Base-by-base conservation (phyloP, 2,113 vertebrate species). In the Poeciliopsis occidentalis region DNA sequence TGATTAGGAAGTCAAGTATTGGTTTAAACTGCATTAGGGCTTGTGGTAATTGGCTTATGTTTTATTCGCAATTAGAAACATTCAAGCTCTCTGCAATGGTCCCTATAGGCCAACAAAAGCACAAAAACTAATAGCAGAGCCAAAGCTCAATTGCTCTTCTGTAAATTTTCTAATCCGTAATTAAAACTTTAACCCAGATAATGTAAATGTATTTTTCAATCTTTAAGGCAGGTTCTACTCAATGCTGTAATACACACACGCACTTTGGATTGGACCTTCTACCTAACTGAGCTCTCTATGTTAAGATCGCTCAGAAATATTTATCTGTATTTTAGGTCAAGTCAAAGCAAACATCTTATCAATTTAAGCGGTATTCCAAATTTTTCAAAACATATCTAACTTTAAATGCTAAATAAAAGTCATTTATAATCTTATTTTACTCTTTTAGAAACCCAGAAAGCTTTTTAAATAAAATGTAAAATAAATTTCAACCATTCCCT, bases 21-120 rank as follows among this genome's bases (percentile, higher is more conserved):
- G 89, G 85, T 90, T 91, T 88, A 85, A 91, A 91, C 60, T 83
- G 79, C 85, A 92, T 91, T 91, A 91, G 84, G 77, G 89, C 88
- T 90, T 26, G 73, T 81, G 61, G 82, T 90, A 92, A 93, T 92
- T 93, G 90, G 82, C 76, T 90, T 87, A 88, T 91, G 85, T 84
- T 91, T 92, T 89, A 89, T 93, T 86, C 84, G 86, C 81, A 76
- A 88, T 75, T 73, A 85, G 79, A 87, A 88, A 85, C 83, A 80
- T 64, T 85, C 64, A 71, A 78, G 71, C 69, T 83, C 67, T 81
- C 60, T 75, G 76, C 77, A 88, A 82, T 71, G 64, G 66, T 82
- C 73, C 84, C 89, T 66, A 1, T 32, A 82, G 84, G 89, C 79
- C 12, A 65, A 78, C 76, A 79, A 78, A 87, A 76, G 75, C 64